phyloP scores from a whole-genome alignment of 1,140 invertebrate species.

The Batillaria attramentaria region DNA sequence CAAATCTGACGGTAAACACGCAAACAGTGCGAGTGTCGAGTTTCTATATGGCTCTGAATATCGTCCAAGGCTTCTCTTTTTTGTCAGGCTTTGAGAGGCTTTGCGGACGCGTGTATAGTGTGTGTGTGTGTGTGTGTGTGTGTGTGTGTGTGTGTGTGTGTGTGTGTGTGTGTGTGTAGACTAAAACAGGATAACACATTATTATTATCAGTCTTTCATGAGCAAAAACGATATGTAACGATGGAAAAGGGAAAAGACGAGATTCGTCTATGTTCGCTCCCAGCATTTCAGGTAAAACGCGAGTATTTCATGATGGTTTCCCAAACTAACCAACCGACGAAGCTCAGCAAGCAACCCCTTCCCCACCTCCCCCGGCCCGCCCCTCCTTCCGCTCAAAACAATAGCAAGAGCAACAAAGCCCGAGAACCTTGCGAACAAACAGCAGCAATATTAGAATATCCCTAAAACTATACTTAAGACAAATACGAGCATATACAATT shows the following conservation, averaged over 20 bases:
- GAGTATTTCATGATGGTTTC: no score
- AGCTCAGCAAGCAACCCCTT: no score
- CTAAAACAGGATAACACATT: background rate
- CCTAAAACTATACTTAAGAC: no score
- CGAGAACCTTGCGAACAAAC: no score
- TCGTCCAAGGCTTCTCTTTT: background rate
- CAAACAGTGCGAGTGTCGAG: constrained; percentile 1
- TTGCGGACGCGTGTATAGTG: background rate
- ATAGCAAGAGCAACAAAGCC: no score
- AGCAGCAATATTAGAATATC: no score
- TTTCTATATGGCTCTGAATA: background rate
- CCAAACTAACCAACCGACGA: no score
- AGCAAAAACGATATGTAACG: background rate
- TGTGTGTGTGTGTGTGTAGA: background rate
- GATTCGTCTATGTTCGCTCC: no score
- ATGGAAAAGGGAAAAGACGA: background rate
- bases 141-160: background rate
- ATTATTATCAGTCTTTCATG: background rate
- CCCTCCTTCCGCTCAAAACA: background rate
- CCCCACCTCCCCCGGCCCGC: no score
- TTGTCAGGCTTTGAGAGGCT: background rate
- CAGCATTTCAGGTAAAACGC: no score
- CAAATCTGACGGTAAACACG: background rate
- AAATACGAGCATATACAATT: no score
- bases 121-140: background rate